Evolutionary conservation across 2,888 invertebrate species (phyloP).

Genomic region (Philaethria dido): DNA sequence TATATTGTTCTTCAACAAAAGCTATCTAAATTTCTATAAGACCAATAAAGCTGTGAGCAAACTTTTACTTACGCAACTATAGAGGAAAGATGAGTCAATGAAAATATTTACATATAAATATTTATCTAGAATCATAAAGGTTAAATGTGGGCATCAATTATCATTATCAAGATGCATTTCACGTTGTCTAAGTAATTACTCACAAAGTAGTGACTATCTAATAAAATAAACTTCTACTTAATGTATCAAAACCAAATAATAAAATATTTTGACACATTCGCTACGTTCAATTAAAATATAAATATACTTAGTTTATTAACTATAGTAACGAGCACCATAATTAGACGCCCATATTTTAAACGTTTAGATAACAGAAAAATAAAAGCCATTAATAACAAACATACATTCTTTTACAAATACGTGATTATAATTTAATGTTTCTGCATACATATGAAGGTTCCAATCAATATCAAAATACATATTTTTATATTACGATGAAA

Average conservation of each 20-base stretch:
- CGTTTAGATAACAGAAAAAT: not conserved
- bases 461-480: no score
- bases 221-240: not conserved
- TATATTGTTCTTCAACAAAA: conserved; percentile 60
- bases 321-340: not conserved
- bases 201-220: not conserved
- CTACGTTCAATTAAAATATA: not conserved
- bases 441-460: no score
- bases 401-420: no score
- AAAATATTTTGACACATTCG: no score
- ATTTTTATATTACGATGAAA: no score
- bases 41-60: conserved; percentile 34
- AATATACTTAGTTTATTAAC: not conserved
- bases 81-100: not conserved
- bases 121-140: not conserved
- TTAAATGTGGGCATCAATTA: not conserved
- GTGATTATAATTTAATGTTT: no score
- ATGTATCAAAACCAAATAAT: not conserved
- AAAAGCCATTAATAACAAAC: not conserved
- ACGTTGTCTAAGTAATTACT: not conserved
- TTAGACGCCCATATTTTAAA: not conserved
- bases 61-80: conserved; percentile 17
- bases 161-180: not conserved
- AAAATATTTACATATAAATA: not conserved
- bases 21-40: conserved; percentile 42